Base-by-base conservation (phyloP, 2,113 vertebrate species). In the Gulo gulo region DNA sequence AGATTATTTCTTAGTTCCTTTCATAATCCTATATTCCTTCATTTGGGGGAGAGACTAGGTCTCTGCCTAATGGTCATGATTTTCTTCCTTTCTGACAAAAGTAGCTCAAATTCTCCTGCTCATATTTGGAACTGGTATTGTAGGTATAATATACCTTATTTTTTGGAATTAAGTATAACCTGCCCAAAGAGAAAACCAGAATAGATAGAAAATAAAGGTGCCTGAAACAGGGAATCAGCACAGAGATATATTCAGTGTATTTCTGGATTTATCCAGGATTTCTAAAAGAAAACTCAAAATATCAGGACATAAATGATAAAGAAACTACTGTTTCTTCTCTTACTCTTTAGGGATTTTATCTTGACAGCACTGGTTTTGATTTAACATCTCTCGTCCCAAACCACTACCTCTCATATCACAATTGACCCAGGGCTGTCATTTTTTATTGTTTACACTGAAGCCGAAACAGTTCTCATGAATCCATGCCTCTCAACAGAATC, bases 351-450 rank as follows among this genome's bases (percentile, higher is more conserved):
- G 39, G 36, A 90, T 73, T 96, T 16, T 52, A 15, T 59, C 50
- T 65, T 88, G 80, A 96, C 36, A 96, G 14, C 45, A 42, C 12
- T n/a, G 18, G 55, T 78, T 96, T 95, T 95, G n/a, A 91, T 94
- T 88, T 92, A 94, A 84, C 42, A 47, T 59, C 16, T 87, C 12
- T 50, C 47, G 12, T 78, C 29, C 16, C 47, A 79, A 23, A 39
- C 23, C n/a, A 69, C 23, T 50, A 9, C 34, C 42, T 95, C 7
- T 91, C 21, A 20, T 42, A 26, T 90, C 80, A 95, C 36, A 88
- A 5, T 63, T 92, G 42, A 90, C 52, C 36, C 26, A 73, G 45
- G 26, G 21, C 63, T 94, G 26, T 90, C 52, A 63, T 83, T 87
- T 87, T 91, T 61, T 67, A 67, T 55, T 13, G 14, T 92, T 94